These are phyloP conservation scores for Asteroscopus sphinx DNA, from an alignment of 2,888 invertebrate genomes.

Conservation along the genomic window DNA sequence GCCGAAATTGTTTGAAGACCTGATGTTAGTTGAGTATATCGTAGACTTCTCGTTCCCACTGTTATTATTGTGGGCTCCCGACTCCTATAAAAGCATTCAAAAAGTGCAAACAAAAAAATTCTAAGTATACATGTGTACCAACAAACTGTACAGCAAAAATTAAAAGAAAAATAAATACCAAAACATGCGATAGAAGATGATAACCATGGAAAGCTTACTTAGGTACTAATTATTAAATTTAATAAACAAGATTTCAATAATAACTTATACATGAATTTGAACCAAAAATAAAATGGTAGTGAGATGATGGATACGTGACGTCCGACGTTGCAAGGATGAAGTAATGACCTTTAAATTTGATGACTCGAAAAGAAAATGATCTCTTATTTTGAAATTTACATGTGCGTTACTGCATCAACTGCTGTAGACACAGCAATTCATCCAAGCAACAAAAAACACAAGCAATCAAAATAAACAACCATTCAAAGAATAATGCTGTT, in stretches of 20 bases:
- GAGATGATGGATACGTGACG: not conserved
- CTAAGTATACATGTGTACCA: too few relatives aligned
- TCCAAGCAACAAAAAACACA: constrained; percentile 4
- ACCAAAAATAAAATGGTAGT: constrained; percentile 1
- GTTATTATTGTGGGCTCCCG: constrained; percentile 19
- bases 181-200: constrained; percentile 19
- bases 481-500: constrained; percentile 13
- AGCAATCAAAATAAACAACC: constrained; percentile 21
- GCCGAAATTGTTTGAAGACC: constrained; percentile 47
- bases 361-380: not conserved
- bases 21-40: constrained; percentile 45
- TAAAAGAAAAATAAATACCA: constrained; percentile 5
- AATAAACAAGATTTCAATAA: not conserved
- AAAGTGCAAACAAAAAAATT: constrained; percentile 36
- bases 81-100: constrained; percentile 47
- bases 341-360: not conserved
- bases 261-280: constrained; percentile 1
- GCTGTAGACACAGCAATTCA: constrained; percentile 8
- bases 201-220: constrained; percentile 10
- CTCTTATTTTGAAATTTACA: constrained; percentile 13
- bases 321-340: not conserved
- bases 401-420: constrained; percentile 1
- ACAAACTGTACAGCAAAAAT: constrained; percentile 16
- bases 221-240: not conserved
- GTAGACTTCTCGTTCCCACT: constrained; percentile 33